These are phyloP conservation scores for Acanthisitta chloris DNA, from an alignment of 2,113 vertebrate species.

Conservation along the genomic window DNA sequence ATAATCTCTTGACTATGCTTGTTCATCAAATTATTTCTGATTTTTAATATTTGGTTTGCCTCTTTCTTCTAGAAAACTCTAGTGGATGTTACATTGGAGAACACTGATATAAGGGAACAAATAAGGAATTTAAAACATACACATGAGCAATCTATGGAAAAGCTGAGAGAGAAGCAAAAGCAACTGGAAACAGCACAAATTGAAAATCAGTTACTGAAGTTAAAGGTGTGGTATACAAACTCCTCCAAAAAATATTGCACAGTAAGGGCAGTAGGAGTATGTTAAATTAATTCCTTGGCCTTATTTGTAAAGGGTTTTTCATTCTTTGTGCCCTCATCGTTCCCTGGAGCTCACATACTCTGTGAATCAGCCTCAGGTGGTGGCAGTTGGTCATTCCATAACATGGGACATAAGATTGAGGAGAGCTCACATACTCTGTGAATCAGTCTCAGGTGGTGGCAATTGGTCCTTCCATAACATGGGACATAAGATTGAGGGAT, in stretches of 20 bases:
- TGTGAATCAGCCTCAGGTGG: no score
- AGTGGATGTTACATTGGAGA: conserved; percentile 87
- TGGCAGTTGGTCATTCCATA: background rate
- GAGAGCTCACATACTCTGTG: no score
- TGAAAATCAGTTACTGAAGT: conserved; percentile 87
- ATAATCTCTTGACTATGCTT: background rate
- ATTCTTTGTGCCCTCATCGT: background rate
- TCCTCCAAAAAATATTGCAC: background rate
- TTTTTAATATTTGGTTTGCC: background rate
- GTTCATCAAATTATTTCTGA: background rate
- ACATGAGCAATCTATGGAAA: conserved; percentile 82
- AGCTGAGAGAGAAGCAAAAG: conserved; percentile 83
- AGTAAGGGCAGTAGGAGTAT: background rate
- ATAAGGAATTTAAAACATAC: conserved; percentile 79
- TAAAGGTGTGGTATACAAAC: conserved; percentile 79
- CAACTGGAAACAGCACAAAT: conserved; percentile 82
- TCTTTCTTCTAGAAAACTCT: conserved; percentile 83
- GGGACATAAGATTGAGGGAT: background rate
- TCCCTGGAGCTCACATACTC: background rate
- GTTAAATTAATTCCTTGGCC: background rate
- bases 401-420: no score
- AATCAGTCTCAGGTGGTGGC: background rate
- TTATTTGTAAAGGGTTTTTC: background rate
- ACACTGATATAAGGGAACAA: conserved; percentile 80
- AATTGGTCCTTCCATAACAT: background rate